These are phyloP conservation scores for Formicarius rufipectus DNA, from an alignment of 2,113 vertebrate genomes.

Conservation along the genomic window DNA sequence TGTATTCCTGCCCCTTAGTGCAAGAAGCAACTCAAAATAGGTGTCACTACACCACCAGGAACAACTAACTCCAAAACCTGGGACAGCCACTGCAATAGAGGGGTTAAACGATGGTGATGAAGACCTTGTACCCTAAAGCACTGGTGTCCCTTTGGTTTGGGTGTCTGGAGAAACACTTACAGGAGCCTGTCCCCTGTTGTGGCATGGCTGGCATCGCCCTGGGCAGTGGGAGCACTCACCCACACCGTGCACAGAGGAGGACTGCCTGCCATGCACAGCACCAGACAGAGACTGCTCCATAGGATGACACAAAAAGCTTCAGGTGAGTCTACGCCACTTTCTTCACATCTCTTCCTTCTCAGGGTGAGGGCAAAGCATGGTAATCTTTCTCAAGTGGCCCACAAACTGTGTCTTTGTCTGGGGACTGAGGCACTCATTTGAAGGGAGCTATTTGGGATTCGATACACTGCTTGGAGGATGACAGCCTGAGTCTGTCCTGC, in stretches of 20 bases:
- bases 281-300: neutral
- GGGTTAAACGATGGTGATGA: neutral
- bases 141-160: neutral
- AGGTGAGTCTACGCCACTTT: neutral
- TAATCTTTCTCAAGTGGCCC: neutral
- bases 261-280: neutral
- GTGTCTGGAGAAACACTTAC: neutral
- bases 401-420: neutral
- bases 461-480: fast-evolving
- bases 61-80: neutral
- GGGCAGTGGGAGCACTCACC: neutral
- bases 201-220: fast-evolving
- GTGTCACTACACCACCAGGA: too few relatives aligned
- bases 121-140: neutral
- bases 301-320: neutral
- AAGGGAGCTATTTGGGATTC: neutral
- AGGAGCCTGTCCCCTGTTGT: neutral
- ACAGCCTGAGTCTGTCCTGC: neutral
- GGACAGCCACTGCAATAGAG: neutral
- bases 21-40: neutral
- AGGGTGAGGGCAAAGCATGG: neutral
- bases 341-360: neutral
- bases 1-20: too few relatives aligned
- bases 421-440: neutral
- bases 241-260: fast-evolving